phyloP scores from a whole-genome alignment of 2,888 invertebrate genomes.

The Parnassius apollo region DNA sequence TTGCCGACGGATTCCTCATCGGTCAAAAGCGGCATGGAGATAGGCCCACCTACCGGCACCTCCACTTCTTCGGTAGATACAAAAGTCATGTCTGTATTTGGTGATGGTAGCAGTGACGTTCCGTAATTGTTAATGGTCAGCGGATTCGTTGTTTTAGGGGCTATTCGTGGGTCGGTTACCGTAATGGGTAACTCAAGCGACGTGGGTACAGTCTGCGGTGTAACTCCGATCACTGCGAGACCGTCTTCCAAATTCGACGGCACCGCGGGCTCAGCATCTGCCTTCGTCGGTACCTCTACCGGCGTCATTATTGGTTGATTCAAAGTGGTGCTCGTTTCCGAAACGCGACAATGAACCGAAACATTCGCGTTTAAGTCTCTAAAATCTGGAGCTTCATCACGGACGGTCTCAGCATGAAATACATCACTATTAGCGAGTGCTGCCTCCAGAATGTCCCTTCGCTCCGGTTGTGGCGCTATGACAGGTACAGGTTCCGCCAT shows the following conservation, averaged over 20 bases:
- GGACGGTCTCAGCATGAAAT: slow-evolving; percentile 80
- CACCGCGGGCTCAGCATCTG: slow-evolving; percentile 51
- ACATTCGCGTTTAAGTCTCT: slow-evolving; percentile 81
- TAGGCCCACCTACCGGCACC: slow-evolving; percentile 55
- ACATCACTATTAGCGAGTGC: slow-evolving; percentile 88
- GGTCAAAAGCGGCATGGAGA: slow-evolving; percentile 82
- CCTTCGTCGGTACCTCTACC: slow-evolving; percentile 84
- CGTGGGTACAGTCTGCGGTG: slow-evolving; percentile 82
- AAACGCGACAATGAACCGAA: slow-evolving; percentile 82
- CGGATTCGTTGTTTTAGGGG: slow-evolving; percentile 75
- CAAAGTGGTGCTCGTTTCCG: slow-evolving; percentile 87
- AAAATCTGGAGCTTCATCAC: slow-evolving; percentile 82
- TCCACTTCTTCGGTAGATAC: slow-evolving; percentile 50
- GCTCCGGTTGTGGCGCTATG: slow-evolving; percentile 60
- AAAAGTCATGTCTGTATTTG: slow-evolving; percentile 62
- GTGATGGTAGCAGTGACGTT: slow-evolving; percentile 49
- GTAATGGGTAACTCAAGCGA: slow-evolving; percentile 88
- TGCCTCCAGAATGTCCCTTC: slow-evolving; percentile 87
- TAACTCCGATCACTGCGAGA: slow-evolving; percentile 81
- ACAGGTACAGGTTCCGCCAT: slow-evolving; percentile 61
- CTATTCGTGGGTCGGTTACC: slow-evolving; percentile 88
- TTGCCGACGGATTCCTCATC: slow-evolving; percentile 63
- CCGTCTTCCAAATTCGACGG: slow-evolving; percentile 76
- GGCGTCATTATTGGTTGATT: slow-evolving; percentile 93
- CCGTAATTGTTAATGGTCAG: slow-evolving; percentile 53